A percentile compares a stretch with the other conserved stretches of the same genome.
Conservation (phyloP, 2,797 vertebrate species). For the Synanceia verrucosa region DNA sequence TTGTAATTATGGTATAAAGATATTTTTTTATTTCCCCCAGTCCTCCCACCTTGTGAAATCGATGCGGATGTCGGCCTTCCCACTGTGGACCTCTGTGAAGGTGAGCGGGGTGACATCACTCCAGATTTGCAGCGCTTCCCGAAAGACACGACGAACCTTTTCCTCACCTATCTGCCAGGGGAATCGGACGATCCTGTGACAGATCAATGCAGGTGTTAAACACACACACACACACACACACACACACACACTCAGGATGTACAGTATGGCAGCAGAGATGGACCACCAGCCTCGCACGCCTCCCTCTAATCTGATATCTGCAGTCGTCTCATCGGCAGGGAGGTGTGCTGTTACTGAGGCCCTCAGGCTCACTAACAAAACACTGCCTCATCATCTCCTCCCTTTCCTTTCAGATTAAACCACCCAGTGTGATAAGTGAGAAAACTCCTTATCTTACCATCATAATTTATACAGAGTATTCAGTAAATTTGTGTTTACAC, state of each 20-base stretch:
- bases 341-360: constrained; percentile 21
- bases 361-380: constrained; percentile 30
- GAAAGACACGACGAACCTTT: constrained; percentile 86
- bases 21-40: accelerated
- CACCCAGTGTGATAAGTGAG: constrained; percentile 30
- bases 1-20: background rate
- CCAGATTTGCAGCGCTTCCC: constrained; percentile 91
- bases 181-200: constrained; percentile 87
- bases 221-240: constrained; percentile 2
- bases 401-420: constrained; percentile 36
- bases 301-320: constrained; percentile 53
- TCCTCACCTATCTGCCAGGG: constrained; percentile 90
- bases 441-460: background rate
- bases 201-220: constrained; percentile 27
- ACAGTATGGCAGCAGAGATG: background rate
- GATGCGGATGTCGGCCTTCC: constrained; percentile 90
- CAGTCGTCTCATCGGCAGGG: constrained; percentile 3
- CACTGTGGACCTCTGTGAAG: constrained; percentile 88
- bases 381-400: background rate
- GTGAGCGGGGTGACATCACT: constrained; percentile 92
- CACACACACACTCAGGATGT: constrained; percentile 32
- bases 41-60: constrained; percentile 89
- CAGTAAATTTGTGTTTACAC: background rate
- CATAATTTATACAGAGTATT: background rate
- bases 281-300: constrained; percentile 46